phyloP scores from a whole-genome alignment of 2,888 invertebrate species.

The Crossocerus cetratus region DNA sequence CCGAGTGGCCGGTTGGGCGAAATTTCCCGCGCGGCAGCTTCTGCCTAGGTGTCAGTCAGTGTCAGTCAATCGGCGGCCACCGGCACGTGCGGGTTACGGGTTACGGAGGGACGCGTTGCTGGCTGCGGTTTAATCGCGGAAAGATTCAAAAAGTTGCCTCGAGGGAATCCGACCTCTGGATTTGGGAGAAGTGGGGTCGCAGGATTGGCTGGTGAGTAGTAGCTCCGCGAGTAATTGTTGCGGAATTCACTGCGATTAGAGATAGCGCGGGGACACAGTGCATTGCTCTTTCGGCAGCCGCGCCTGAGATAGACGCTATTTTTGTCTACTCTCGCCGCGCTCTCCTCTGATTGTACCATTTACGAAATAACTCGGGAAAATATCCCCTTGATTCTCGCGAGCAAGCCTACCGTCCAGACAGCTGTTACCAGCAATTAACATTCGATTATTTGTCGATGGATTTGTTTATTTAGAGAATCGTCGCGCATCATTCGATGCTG shows the following conservation, averaged over 20 bases:
- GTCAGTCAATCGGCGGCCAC: slow-evolving; percentile 40
- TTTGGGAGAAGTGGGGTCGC: no score
- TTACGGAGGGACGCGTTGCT: slow-evolving; percentile 12
- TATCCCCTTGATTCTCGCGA: no score
- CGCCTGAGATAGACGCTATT: slow-evolving; percentile 3
- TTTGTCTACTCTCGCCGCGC: slow-evolving; percentile 1
- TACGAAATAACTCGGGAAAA: no score
- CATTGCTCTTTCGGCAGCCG: not conserved
- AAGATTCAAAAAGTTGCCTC: slow-evolving; percentile 23
- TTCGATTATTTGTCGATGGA: no score
- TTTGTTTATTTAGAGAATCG: no score
- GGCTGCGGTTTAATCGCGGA: slow-evolving; percentile 22
- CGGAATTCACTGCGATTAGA: not conserved
- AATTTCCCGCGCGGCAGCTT: slow-evolving; percentile 32
- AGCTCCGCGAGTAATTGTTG: not conserved
- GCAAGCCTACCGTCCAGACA: no score
- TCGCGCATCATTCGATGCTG: no score
- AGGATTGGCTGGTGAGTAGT: not conserved
- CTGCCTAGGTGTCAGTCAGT: slow-evolving; percentile 37
- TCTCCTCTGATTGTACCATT: not conserved
- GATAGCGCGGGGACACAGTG: not conserved
- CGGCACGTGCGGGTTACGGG: slow-evolving; percentile 32
- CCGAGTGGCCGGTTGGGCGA: slow-evolving; percentile 14
- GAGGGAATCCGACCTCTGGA: slow-evolving; percentile 9
- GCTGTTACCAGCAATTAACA: no score